phyloP scores from a whole-genome alignment of 1,140 invertebrate species.

The Xylocopa sonorina region DNA sequence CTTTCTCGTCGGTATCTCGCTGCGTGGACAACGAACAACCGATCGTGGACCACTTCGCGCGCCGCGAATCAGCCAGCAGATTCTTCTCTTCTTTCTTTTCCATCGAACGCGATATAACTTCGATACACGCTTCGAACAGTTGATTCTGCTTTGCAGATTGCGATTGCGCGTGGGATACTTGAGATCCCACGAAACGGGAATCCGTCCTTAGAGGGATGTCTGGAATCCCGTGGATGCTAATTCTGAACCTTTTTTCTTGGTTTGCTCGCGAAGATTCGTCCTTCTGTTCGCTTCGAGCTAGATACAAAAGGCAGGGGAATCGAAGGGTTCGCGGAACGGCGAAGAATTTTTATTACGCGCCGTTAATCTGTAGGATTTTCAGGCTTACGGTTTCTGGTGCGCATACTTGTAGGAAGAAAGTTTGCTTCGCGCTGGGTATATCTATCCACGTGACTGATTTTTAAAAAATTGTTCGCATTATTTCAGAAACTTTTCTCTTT shows the following conservation, averaged over 20 bases:
- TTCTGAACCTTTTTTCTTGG: not conserved
- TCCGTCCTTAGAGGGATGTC: not conserved
- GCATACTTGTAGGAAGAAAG: not conserved
- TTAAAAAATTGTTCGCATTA: no score
- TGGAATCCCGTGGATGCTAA: not conserved
- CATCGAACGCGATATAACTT: no score
- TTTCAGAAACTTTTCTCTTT: no score
- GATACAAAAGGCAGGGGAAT: not conserved
- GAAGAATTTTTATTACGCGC: constrained; percentile 20
- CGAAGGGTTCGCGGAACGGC: not conserved
- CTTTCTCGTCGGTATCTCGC: not conserved
- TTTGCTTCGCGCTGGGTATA: not conserved
- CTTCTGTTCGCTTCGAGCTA: no score
- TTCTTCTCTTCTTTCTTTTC: constrained; percentile 27
- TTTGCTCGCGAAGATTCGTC: not conserved
- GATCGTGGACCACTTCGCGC: constrained; percentile 39
- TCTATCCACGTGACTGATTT: not conserved
- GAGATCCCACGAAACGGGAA: not conserved
- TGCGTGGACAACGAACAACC: not conserved
- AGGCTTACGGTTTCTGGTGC: not conserved
- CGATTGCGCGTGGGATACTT: not conserved
- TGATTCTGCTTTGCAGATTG: not conserved
- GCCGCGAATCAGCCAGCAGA: not conserved
- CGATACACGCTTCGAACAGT: not conserved
- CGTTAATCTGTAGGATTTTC: not conserved